Percentiles rank a stretch among this genome's conserved stretches.
Conservation (phyloP, 2,113 vertebrate species). For the Hucho hucho region DNA sequence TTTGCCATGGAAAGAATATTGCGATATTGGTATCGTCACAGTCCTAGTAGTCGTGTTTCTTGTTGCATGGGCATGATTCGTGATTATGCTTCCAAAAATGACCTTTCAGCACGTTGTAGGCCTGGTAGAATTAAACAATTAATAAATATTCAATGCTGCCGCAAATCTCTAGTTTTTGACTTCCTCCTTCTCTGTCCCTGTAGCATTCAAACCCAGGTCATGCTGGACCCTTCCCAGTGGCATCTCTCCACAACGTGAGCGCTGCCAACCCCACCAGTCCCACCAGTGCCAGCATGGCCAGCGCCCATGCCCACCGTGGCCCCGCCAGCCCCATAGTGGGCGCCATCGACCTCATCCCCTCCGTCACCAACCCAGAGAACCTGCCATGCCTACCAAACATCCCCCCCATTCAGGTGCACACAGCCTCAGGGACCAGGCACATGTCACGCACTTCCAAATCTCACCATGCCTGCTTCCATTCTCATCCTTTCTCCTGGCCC, state of each 20-base stretch:
- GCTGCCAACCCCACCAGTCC: slow-evolving; percentile 95
- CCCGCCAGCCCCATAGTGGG: slow-evolving; percentile 90
- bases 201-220: slow-evolving; percentile 98
- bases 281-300: slow-evolving; percentile 94
- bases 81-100: slow-evolving; percentile 23
- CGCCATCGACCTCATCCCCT: slow-evolving; percentile 94
- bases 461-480: neutral
- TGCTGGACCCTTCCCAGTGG: slow-evolving; percentile 93
- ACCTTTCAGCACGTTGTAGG: slow-evolving; percentile 20
- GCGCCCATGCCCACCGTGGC: slow-evolving; percentile 86
- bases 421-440: neutral
- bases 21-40: too few relatives aligned
- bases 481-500: too few relatives aligned
- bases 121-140: slow-evolving; percentile 15
- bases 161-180: neutral
- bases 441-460: neutral
- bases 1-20: too few relatives aligned
- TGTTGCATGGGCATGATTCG: slow-evolving; percentile 68
- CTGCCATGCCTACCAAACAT: slow-evolving; percentile 95
- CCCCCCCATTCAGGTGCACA: slow-evolving; percentile 91
- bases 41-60: slow-evolving; percentile 53
- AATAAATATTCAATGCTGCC: slow-evolving; percentile 5
- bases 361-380: slow-evolving; percentile 98
- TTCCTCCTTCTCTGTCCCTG: slow-evolving; percentile 18
- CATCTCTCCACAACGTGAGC: slow-evolving; percentile 88